A percentile compares a stretch with the other conserved stretches of the same genome.
Conservation (phyloP, 1,140 invertebrate species). For the Lepidostoma basale region DNA sequence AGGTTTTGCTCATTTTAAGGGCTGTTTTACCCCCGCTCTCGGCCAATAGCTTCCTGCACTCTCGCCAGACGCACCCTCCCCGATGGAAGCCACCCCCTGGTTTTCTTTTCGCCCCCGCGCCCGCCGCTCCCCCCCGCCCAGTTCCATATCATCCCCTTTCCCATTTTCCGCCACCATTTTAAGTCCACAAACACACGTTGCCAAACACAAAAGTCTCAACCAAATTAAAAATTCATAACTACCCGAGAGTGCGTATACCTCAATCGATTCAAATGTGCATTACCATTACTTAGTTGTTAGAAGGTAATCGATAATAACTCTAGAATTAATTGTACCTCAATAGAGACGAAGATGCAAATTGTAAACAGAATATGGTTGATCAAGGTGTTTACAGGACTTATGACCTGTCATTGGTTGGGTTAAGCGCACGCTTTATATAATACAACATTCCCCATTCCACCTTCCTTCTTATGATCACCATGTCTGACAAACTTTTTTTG, state of each 20-base stretch:
- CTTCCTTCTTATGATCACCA: too few species aligned
- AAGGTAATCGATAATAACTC: too few species aligned
- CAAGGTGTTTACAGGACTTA: too few species aligned
- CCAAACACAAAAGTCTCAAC: constrained; percentile 41
- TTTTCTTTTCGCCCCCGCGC: background rate
- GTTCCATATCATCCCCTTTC: background rate
- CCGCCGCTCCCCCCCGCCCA: background rate
- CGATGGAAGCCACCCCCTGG: background rate
- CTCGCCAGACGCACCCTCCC: background rate
- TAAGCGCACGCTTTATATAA: too few species aligned
- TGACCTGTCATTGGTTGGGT: too few species aligned
- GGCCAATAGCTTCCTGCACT: constrained; percentile 3
- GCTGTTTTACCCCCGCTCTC: background rate
- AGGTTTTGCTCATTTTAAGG: background rate
- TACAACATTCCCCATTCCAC: too few species aligned
- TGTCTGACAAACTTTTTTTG: too few species aligned
- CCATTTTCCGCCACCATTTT: constrained; percentile 40
- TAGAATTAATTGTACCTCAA: too few species aligned
- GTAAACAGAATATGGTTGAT: too few species aligned
- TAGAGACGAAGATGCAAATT: too few species aligned
- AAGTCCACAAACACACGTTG: constrained; percentile 41
- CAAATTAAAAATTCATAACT: constrained; percentile 47
- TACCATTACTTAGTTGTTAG: too few species aligned
- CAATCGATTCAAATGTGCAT: background rate
- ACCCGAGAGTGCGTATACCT: constrained; percentile 13